Evolutionary conservation across 2,888 invertebrate species (phyloP).

Genomic region (Podabrus alpinus): DNA sequence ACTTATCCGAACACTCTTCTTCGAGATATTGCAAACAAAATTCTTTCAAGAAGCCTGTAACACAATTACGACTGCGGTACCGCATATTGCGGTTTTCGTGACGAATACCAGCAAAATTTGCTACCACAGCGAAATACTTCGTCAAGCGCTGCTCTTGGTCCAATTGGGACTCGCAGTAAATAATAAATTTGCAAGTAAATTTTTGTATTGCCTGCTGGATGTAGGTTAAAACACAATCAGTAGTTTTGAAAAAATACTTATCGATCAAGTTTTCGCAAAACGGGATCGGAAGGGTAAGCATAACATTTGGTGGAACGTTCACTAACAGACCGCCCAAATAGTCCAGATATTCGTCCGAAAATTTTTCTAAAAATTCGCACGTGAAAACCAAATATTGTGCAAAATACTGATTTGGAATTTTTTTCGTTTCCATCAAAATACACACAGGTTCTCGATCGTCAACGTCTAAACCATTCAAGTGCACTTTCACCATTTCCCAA

Average conservation of each 20-base stretch:
- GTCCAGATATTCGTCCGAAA: neutral
- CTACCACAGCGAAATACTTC: neutral
- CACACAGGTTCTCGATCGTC: constrained; percentile 12
- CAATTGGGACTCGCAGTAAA: neutral
- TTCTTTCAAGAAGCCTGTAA: constrained; percentile 8
- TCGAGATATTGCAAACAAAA: constrained; percentile 12
- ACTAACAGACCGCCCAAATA: neutral
- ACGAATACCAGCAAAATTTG: neutral
- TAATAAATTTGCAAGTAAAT: constrained; percentile 16
- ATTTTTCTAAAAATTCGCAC: constrained; percentile 10
- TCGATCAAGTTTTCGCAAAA: constrained; percentile 12
- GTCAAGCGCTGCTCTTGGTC: constrained; percentile 4
- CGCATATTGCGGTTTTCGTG: neutral
- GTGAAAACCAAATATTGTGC: constrained; percentile 1
- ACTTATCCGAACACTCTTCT: neutral
- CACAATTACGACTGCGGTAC: neutral
- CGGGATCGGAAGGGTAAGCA: neutral
- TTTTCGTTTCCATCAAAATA: constrained; percentile 6
- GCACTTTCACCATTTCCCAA: constrained; percentile 14
- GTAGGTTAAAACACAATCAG: neutral
- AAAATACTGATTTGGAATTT: constrained; percentile 6
- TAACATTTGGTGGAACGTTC: neutral
- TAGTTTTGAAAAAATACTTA: constrained; percentile 10
- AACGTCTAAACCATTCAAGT: constrained; percentile 4
- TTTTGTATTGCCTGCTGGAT: constrained; percentile 5